Percentiles rank a stretch among this genome's conserved stretches.
Evolutionary conservation across 2,113 vertebrate genomes (phyloP).

Genomic region (Aleadryas rufinucha): DNA sequence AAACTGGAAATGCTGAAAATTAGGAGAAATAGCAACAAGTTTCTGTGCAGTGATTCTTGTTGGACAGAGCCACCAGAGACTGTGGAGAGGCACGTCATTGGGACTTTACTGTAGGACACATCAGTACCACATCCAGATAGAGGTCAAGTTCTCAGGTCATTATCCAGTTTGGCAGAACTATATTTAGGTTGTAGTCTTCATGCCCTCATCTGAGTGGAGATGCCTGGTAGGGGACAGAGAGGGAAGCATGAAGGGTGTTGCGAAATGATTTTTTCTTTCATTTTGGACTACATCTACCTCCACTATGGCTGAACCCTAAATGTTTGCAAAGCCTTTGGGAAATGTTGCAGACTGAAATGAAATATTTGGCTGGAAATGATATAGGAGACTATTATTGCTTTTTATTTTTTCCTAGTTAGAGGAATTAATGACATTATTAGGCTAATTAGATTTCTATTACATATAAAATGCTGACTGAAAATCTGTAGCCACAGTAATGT

Average conservation of each 20-base stretch:
- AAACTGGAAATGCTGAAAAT: background rate
- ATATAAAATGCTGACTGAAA: background rate
- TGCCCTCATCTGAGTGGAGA: background rate
- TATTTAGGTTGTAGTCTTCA: background rate
- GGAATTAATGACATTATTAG: background rate
- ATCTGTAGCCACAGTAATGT: background rate
- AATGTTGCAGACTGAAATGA: background rate
- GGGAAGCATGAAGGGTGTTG: background rate
- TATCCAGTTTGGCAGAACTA: background rate
- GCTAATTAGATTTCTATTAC: background rate
- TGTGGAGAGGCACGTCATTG: rapidly evolving
- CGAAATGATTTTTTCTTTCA: background rate
- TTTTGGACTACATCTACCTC: background rate
- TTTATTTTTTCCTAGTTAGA: background rate
- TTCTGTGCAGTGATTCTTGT: background rate
- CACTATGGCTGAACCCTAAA: background rate
- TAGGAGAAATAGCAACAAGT: background rate
- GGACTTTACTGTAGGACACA: background rate
- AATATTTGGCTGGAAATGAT: background rate
- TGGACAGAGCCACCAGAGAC: background rate
- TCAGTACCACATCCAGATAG: background rate
- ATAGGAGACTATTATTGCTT: background rate
- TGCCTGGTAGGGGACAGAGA: background rate
- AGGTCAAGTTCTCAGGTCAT: background rate
- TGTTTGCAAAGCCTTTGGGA: background rate